Evolutionary conservation across 1,140 invertebrate genomes (phyloP).

Genomic region (Ridgeia piscesae): DNA sequence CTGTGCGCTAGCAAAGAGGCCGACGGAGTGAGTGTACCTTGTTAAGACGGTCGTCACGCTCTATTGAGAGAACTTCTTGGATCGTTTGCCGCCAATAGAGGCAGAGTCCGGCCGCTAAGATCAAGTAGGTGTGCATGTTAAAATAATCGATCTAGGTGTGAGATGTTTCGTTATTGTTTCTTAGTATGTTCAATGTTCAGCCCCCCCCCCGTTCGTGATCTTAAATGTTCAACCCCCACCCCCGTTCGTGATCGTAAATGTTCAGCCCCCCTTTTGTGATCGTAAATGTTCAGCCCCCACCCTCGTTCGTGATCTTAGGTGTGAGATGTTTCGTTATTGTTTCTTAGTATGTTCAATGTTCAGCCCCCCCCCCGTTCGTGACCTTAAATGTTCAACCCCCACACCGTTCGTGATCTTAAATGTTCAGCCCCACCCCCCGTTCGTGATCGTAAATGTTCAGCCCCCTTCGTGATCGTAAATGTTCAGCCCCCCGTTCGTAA

Average conservation of each 20-base stretch:
- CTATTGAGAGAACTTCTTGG: background rate
- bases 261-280: too few species aligned
- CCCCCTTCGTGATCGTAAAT: background rate
- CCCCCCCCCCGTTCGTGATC: too few species aligned
- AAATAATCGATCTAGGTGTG: background rate
- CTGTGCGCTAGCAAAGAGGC: background rate
- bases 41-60: background rate
- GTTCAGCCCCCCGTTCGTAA: too few species aligned
- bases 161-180: background rate
- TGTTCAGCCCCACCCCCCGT: too few species aligned
- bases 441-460: too few species aligned
- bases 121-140: background rate
- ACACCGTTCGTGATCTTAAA: too few species aligned
- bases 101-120: background rate
- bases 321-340: background rate
- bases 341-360: background rate
- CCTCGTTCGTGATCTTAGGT: too few species aligned
- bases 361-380: too few species aligned
- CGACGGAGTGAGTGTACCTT: background rate
- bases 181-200: background rate
- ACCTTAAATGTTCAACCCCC: background rate
- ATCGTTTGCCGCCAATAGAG: background rate
- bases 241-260: background rate
- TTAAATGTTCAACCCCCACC: background rate
- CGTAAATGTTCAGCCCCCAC: too few species aligned